Evolutionary conservation across 2,113 vertebrate genomes (phyloP), one percentile per base, ranked within the genome.

Genomic region (Tetrax tetrax): DNA sequence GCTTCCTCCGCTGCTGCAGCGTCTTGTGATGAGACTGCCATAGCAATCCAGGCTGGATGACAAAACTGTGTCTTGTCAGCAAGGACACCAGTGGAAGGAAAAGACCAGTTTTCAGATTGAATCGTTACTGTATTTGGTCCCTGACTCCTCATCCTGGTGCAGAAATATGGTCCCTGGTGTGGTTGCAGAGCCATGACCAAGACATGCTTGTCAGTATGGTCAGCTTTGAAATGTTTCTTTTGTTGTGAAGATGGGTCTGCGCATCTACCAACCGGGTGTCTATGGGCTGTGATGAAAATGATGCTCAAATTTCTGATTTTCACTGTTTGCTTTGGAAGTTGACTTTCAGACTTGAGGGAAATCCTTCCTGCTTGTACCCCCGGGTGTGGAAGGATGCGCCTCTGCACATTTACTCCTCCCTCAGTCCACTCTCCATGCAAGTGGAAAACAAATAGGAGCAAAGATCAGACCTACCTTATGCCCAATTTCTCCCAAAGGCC

Each of bases 401-500:
- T 51, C n/a, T 65, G 47, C 23, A 60, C 7, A 2, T 35, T 47
- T 60, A 47, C 37, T 92, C 22, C 24, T 64, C 38, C n/a, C n/a
- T 69, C 60, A 45, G n/a, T 51, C 70, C 27, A n/a, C 31, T 78
- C 63, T 29, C 4, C 2, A 31, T 41, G 19, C 16, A 33, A 66
- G 6, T 5, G 33, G 48, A 76, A 71, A 87, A 45, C 12, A 72
- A 54, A 69, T 4, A 53, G 74, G 38, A 91, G 24, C 9, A 70
- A 63, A 77, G n/a, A 25, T 41, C 21, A 54, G 38, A 95, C 97
- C 93, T 98, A 99, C 99, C 98, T 97, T 97, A n/a, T 90, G 97
- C 23, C 99, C 99, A 50, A 98, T 99, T 92, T 99, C 98, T 95
- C 99, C 99, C 68, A 98, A 97, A 56, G 98, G 97, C 20, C 99